These are phyloP conservation scores for Sebastes nivosus DNA, from an alignment of 2,797 vertebrate species.

Conservation along the genomic window DNA sequence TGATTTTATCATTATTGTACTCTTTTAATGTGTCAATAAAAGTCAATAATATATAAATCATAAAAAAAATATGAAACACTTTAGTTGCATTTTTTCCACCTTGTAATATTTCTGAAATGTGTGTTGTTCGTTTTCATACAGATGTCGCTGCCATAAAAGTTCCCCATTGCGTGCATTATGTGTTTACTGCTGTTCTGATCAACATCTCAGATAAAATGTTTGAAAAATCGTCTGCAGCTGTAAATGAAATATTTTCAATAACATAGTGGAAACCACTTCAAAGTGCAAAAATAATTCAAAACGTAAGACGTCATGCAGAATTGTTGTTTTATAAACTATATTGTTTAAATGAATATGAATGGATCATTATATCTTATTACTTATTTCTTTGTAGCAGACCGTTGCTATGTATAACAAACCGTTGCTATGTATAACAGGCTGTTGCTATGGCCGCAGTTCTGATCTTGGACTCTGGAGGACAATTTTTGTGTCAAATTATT, in stretches of 20 bases:
- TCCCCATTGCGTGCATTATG: not conserved
- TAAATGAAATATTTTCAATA: not conserved
- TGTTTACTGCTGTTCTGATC: not conserved
- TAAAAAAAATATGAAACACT: not conserved
- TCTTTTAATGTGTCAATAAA: not conserved
- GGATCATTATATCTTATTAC: not conserved
- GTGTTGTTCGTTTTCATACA: slow-evolving; percentile 17
- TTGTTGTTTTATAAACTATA: not conserved
- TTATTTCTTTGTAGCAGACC: no score
- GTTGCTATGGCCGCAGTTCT: no score
- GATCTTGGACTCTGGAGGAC: no score
- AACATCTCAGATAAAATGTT: not conserved
- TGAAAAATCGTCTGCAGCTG: not conserved
- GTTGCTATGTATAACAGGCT: no score
- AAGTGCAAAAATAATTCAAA: not conserved
- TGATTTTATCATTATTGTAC: not conserved
- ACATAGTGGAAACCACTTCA: not conserved
- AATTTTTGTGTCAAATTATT: no score
- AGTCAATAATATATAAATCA: not conserved
- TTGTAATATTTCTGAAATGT: not conserved
- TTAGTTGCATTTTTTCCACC: not conserved
- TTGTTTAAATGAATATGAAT: not conserved
- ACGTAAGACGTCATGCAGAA: not conserved
- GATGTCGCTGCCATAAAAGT: not conserved
- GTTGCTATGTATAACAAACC: no score